Base-by-base conservation (phyloP, 1,140 invertebrate genomes). In the Neodiprion fabricii region DNA sequence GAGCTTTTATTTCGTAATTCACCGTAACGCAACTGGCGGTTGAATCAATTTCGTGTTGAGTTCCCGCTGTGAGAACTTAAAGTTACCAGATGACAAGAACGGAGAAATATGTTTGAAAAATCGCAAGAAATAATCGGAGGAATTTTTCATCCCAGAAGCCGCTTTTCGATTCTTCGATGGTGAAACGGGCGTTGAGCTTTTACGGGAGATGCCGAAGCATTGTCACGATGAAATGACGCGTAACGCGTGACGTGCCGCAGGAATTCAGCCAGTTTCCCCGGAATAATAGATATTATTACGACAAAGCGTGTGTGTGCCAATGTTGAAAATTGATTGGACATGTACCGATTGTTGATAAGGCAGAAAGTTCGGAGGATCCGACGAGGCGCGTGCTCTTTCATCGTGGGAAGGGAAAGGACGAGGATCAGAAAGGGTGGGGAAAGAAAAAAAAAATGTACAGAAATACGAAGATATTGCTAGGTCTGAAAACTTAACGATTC, bases 251-350 rank as follows among this genome's bases (percentile, higher is more conserved):
- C 11, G 40, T 69, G 67, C 67, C 11, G 40, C 23, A 23, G 8
- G 12, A 69, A 69, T 69, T 69, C 67, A 69, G 21, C 21, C 7
- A 47, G 40, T 69, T 47, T 11, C 23, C 17, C 3, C 67, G 17
- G 14, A 69, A 69, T 69, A 69, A 69, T 69, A 12, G 67, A 69
- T 69, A 69, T 69, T 69, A 69, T 69, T 69, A 69, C 67, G 21
- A 69, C 67, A 69, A 69, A 69, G 67, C 67, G 14, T 14, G 67
- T 69, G 67, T 69, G 67, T 47, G 40, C 67, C 67, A 69, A 61
- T 21, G 21, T 23, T 69, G 67, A 69, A 69, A 69, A 69, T 69
- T 69, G 67, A 69, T 69, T 69, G 67, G 67, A 69, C 67, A 69
- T 23, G 67, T 17, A 69, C 67, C n/a, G 67, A 69, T 69, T 69